These are phyloP conservation scores for Mimachlamys varia DNA, from an alignment of 2,888 invertebrate genomes.

Conservation along the genomic window DNA sequence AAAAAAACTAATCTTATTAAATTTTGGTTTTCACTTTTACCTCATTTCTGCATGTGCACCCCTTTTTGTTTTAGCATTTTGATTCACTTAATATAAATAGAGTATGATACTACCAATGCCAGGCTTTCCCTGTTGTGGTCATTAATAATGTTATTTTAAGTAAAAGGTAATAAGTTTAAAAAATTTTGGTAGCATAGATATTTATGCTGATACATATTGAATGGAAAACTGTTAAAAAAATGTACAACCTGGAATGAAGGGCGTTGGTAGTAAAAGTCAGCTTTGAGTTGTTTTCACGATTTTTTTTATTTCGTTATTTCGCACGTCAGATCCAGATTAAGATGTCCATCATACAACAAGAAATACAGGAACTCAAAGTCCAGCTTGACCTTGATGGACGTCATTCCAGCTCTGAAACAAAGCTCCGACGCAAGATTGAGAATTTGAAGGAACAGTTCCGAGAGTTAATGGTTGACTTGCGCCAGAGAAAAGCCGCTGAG, in stretches of 20 bases:
- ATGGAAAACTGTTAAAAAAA: too few relatives aligned
- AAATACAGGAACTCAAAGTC: conserved; percentile 77
- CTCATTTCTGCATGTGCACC: background rate
- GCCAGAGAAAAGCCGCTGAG: conserved; percentile 73
- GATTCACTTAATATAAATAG: background rate
- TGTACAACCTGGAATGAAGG: too few relatives aligned
- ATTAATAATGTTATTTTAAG: too few relatives aligned
- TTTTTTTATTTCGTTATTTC: conserved; percentile 5
- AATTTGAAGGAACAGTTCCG: conserved; percentile 77
- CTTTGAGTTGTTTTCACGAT: background rate
- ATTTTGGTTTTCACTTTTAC: background rate
- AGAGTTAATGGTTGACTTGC: conserved; percentile 74
- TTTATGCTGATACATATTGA: too few relatives aligned
- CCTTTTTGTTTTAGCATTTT: conserved; percentile 4
- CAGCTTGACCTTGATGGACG: conserved; percentile 70
- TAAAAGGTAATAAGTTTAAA: too few relatives aligned
- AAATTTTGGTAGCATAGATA: too few relatives aligned
- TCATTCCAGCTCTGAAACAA: conserved; percentile 69
- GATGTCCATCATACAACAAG: conserved; percentile 76
- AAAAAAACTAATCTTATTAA: too few relatives aligned
- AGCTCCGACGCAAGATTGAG: conserved; percentile 74
- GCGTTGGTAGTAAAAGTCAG: background rate
- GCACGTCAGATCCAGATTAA: conserved; percentile 73
- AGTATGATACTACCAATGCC: background rate
- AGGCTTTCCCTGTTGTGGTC: background rate